Conservation (phyloP, 2,888 invertebrate species). For the Xanthorhoe designata region DNA sequence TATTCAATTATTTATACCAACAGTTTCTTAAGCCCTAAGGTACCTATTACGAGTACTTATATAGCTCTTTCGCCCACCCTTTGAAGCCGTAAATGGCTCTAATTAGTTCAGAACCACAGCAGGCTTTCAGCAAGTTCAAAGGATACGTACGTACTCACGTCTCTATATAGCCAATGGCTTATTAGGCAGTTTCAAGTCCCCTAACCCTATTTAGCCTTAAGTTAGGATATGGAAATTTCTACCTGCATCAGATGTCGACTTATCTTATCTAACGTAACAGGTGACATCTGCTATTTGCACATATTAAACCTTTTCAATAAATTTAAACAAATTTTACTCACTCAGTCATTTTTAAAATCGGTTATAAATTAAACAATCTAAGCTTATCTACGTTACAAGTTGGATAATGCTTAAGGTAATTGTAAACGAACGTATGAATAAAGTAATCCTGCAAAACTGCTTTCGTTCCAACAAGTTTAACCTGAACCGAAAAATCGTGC, state of each 20-base stretch:
- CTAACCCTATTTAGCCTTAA: slow-evolving; percentile 15
- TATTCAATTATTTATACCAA: slow-evolving; percentile 15
- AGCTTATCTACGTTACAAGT: not conserved
- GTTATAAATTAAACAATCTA: too few species aligned
- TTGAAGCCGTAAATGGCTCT: slow-evolving; percentile 58
- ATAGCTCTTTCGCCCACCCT: slow-evolving; percentile 31
- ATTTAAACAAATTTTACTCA: too few species aligned
- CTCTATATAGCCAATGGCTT: slow-evolving; percentile 36
- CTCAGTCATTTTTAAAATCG: too few species aligned
- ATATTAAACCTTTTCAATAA: not conserved
- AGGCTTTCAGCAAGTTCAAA: slow-evolving; percentile 56
- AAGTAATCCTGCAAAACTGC: slow-evolving; percentile 35
- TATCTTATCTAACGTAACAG: not conserved
- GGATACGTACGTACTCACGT: slow-evolving; percentile 50
- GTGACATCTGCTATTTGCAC: not conserved
- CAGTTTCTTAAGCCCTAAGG: too few species aligned
- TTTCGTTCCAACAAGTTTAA: slow-evolving; percentile 37
- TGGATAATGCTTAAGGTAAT: not conserved
- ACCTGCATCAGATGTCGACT: not conserved
- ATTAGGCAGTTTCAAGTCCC: slow-evolving; percentile 34
- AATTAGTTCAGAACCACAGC: slow-evolving; percentile 61
- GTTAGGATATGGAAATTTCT: not conserved
- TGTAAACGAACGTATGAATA: slow-evolving; percentile 31
- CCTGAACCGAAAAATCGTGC: slow-evolving; percentile 36
- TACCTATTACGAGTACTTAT: slow-evolving; percentile 8